Base-by-base conservation (phyloP, 2,113 vertebrate species). In the Globicephala melas region DNA sequence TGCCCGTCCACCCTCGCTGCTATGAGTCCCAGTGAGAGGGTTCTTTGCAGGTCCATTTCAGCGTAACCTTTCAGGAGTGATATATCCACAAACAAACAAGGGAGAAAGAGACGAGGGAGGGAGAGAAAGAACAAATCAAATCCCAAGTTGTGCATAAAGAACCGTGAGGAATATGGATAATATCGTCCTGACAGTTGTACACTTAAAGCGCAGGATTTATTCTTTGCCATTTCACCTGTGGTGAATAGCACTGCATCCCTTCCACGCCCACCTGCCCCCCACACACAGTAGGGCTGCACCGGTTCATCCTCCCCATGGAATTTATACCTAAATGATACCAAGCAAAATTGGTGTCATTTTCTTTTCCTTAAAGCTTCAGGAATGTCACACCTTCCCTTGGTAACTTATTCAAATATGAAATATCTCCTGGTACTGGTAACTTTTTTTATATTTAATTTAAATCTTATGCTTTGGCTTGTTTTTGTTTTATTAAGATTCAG, bases 171-270 rank as follows among this genome's bases (percentile, higher is more conserved):
- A 5, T 8, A 2, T 0, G 20, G 33, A 4, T 6, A 4, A 1
- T n/a, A 21, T 38, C 73, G 1, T 12, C 14, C 2, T 0, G 25
- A 20, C 25, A 3, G 11, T 0, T 12, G 20, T 6, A 38, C 41
- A 8, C 15, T 2, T 4, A 6, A 58, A 63, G 15, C 0, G 1
- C 3, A 4, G 38, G 0, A 1, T 4, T 84, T 3, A 28, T 1
- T 9, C 36, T 36, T 1, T 4, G 63, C 23, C 15, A 4, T 31
- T 20, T 41, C 26, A 5, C 14, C 8, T 26, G 0, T 3, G 77
- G 18, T 25, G 17, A 38, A 53, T 8, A 7, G 26, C 28, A 20
- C 62, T n/a, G 31, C 73, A 53, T 28, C 25, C 14, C 14, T 31
- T n/a, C 18, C 18, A 31, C 12, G 31, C 47, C 10, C 74, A n/a